Percentiles rank a stretch among this genome's conserved stretches.
Evolutionary conservation across 1,140 invertebrate species (phyloP).

Genomic region (Gryllus bimaculatus): DNA sequence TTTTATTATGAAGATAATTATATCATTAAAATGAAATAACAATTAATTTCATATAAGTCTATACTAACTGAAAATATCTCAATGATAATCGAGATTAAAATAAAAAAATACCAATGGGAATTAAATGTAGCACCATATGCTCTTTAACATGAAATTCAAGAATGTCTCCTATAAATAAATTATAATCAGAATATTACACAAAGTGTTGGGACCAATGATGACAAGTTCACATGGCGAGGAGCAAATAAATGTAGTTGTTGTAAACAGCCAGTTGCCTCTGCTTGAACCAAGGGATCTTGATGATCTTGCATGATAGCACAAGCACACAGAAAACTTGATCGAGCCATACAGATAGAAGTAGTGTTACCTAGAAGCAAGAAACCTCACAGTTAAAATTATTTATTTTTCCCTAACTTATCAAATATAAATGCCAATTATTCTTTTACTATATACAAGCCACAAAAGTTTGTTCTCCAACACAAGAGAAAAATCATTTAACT

Average conservation of each 20-base stretch:
- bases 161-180: too few relatives aligned
- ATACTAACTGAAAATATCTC: too few relatives aligned
- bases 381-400: slow-evolving; percentile 12
- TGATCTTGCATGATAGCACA: slow-evolving; percentile 92
- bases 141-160: too few relatives aligned
- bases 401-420: not conserved
- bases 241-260: slow-evolving; percentile 98
- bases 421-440: not conserved
- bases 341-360: slow-evolving; percentile 54
- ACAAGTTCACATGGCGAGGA: slow-evolving; percentile 85
- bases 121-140: too few relatives aligned
- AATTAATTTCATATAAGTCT: too few relatives aligned
- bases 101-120: too few relatives aligned
- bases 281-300: slow-evolving; percentile 79
- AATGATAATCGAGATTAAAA: too few relatives aligned
- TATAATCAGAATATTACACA: slow-evolving; percentile 50
- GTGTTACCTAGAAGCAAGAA: slow-evolving; percentile 46
- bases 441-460: slow-evolving; percentile 10
- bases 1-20: too few relatives aligned
- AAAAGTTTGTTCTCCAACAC: slow-evolving; percentile 12
- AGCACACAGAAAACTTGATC: slow-evolving; percentile 71
- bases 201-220: slow-evolving; percentile 82
- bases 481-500: too few relatives aligned
- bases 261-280: slow-evolving; percentile 90
- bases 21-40: too few relatives aligned